These are phyloP conservation scores for Botia almorhae DNA, from an alignment of 2,797 vertebrate species.

Conservation along the genomic window DNA sequence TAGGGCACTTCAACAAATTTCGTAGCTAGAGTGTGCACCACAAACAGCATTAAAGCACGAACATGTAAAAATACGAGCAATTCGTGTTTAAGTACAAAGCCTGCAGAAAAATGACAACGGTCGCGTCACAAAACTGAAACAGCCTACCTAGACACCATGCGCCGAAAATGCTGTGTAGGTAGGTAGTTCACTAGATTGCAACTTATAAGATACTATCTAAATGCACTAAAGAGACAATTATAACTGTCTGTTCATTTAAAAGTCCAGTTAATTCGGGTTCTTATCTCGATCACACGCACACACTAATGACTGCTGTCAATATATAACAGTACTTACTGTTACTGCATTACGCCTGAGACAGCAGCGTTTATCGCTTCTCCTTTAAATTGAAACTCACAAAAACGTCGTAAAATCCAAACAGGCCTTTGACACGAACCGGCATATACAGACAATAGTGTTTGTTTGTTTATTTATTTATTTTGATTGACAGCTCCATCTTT, in stretches of 20 bases:
- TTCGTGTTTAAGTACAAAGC: conserved; percentile 8
- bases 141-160: neutral
- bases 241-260: conserved; percentile 18
- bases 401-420: conserved; percentile 6
- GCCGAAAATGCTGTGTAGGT: neutral
- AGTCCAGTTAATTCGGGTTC: conserved; percentile 6
- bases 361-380: neutral
- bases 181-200: neutral
- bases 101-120: neutral
- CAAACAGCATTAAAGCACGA: neutral
- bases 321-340: conserved; percentile 3
- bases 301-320: conserved; percentile 24
- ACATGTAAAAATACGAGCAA: neutral
- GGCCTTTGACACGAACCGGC: conserved; percentile 5
- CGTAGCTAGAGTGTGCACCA: neutral
- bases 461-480: conserved; percentile 36
- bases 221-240: neutral
- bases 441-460: neutral
- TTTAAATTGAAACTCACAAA: neutral
- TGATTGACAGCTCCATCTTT: conserved; percentile 54
- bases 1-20: neutral
- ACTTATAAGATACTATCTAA: neutral
- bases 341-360: neutral
- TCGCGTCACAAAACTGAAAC: neutral
- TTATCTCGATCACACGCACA: conserved; percentile 28